These are phyloP conservation scores for Agyllia agylla DNA, from an alignment of 2,888 invertebrate species.

Conservation along the genomic window DNA sequence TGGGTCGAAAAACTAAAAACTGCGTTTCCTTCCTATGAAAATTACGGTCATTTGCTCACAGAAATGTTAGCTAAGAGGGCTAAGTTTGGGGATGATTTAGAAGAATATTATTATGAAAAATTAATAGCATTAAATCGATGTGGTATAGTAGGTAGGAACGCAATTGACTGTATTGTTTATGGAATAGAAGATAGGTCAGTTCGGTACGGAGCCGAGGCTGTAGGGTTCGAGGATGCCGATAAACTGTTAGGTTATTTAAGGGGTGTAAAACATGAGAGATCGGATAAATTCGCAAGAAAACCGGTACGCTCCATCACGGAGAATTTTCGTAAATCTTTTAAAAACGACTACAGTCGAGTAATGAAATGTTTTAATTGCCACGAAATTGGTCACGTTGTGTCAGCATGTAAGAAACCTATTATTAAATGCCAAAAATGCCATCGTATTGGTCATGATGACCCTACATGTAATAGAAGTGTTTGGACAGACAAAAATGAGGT, in stretches of 20 bases:
- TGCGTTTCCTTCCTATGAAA: slow-evolving; percentile 28
- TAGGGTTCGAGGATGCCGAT: neutral
- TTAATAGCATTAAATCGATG: slow-evolving; percentile 53
- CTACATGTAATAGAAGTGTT: neutral
- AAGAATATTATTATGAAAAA: slow-evolving; percentile 60
- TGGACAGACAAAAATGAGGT: neutral
- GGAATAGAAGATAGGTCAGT: slow-evolving; percentile 35
- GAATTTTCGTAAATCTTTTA: neutral
- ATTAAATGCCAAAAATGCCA: neutral
- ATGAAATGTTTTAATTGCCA: neutral
- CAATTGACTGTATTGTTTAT: slow-evolving; percentile 50
- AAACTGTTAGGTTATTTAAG: neutral
- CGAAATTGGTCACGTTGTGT: neutral
- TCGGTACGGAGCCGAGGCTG: neutral
- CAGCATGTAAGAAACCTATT: neutral
- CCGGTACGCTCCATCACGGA: neutral
- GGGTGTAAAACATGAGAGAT: neutral
- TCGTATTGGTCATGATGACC: neutral
- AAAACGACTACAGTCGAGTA: neutral
- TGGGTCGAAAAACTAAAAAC: neutral
- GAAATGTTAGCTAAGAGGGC: slow-evolving; percentile 40
- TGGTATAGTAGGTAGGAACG: slow-evolving; percentile 35
- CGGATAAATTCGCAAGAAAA: neutral
- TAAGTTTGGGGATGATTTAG: slow-evolving; percentile 39
- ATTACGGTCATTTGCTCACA: slow-evolving; percentile 28